Conservation (phyloP, 2,113 vertebrate species). For the Odocoileus virginianus region DNA sequence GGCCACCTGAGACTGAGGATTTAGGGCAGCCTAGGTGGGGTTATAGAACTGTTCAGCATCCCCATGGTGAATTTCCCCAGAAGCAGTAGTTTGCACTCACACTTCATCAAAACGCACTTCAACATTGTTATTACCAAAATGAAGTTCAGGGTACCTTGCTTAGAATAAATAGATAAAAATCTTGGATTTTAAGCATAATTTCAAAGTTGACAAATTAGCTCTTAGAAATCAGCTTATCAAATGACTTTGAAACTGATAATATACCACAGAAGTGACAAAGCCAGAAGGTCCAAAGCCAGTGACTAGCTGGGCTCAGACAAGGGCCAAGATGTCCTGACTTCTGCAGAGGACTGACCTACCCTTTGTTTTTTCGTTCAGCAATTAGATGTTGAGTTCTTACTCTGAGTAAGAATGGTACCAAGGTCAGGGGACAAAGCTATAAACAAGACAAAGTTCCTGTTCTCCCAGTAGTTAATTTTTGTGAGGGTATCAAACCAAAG, state of each 20-base stretch:
- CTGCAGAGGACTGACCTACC: neutral
- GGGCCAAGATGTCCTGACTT: neutral
- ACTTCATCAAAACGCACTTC: neutral
- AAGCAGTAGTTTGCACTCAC: neutral
- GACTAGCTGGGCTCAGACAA: neutral
- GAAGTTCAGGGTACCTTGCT: neutral
- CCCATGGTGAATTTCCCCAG: neutral
- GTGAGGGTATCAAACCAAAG: neutral
- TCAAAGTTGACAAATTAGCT: neutral
- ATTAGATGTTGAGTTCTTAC: neutral
- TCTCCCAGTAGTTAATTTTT: neutral
- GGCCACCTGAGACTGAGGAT: neutral
- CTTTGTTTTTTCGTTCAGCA: neutral
- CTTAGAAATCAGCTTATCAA: neutral
- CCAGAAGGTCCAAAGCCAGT: neutral
- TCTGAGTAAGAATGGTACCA: neutral
- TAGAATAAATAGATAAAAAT: neutral
- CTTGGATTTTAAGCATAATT: constrained; percentile 4
- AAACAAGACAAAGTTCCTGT: neutral
- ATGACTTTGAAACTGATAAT: neutral
- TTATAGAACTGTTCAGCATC: neutral
- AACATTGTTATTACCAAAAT: neutral
- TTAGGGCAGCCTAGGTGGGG: neutral
- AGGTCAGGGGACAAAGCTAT: neutral
- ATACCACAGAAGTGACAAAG: neutral